Evolutionary conservation across 2,888 invertebrate species (phyloP).

Genomic region (Branchellion lobata): DNA sequence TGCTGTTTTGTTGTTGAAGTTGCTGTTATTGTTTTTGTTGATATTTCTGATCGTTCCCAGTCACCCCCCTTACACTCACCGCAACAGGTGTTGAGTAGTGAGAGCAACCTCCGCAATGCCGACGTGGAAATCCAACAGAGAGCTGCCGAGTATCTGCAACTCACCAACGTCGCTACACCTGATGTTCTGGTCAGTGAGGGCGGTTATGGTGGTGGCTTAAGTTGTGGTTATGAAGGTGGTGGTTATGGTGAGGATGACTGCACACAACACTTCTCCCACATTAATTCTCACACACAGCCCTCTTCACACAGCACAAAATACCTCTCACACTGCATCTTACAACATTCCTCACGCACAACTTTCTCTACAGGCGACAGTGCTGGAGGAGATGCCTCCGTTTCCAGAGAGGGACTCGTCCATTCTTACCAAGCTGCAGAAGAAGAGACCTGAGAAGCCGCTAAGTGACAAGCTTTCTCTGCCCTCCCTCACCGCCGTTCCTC

Average conservation of each 20-base stretch:
- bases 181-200: constrained; percentile 76
- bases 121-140: constrained; percentile 98
- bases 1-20: neutral
- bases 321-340: too few species aligned
- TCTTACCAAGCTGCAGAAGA: constrained; percentile 93
- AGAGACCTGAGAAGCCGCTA: constrained; percentile 65
- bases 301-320: too few species aligned
- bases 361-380: constrained; percentile 77
- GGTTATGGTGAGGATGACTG: too few species aligned
- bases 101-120: constrained; percentile 92
- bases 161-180: constrained; percentile 91
- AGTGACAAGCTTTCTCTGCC: neutral
- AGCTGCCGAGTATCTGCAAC: constrained; percentile 92
- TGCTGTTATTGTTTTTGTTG: neutral
- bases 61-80: too few species aligned
- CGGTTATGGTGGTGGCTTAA: neutral
- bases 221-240: neutral
- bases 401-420: constrained; percentile 97
- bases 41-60: neutral
- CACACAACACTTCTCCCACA: too few species aligned
- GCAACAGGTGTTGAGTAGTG: constrained; percentile 60
- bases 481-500: constrained; percentile 15
- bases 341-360: too few species aligned
- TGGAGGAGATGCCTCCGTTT: constrained; percentile 99
- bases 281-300: too few species aligned